phyloP scores from a whole-genome alignment of 92 coral and sea anemone genomes.

The Epizoanthus illoricatus region DNA sequence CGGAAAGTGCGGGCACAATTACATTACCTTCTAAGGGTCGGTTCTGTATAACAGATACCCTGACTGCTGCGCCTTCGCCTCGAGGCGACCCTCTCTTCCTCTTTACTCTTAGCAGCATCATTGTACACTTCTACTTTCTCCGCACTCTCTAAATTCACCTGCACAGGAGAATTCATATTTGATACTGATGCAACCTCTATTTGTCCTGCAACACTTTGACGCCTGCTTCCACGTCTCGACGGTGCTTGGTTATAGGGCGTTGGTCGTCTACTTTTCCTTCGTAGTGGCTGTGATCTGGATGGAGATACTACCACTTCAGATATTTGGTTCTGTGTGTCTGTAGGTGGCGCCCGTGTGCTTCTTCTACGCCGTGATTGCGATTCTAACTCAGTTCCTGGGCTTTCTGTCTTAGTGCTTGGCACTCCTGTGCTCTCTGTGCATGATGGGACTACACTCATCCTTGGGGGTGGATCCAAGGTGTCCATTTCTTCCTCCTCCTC shows the following conservation, averaged over 20 bases:
- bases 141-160: not conserved
- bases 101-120: not conserved
- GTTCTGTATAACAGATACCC: slow-evolving; percentile 35
- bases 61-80: slow-evolving; percentile 24
- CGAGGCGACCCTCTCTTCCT: not conserved
- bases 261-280: slow-evolving; percentile 25
- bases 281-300: not conserved
- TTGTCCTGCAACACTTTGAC: not conserved
- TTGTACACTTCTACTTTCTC: not conserved
- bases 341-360: not conserved
- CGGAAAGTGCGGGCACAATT: not conserved
- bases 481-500: slow-evolving; percentile 6
- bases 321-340: not conserved
- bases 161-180: not conserved
- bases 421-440: not conserved
- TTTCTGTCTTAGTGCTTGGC: not conserved
- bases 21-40: slow-evolving; percentile 24
- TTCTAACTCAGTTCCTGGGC: not conserved
- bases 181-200: not conserved
- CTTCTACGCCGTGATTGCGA: not conserved
- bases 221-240: slow-evolving; percentile 17
- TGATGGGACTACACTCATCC: not conserved
- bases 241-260: slow-evolving; percentile 24
- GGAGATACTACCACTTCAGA: not conserved
- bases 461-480: slow-evolving; percentile 1